Base-by-base conservation (phyloP, 2,797 vertebrate species). In the Parotocinclus haroldoi region DNA sequence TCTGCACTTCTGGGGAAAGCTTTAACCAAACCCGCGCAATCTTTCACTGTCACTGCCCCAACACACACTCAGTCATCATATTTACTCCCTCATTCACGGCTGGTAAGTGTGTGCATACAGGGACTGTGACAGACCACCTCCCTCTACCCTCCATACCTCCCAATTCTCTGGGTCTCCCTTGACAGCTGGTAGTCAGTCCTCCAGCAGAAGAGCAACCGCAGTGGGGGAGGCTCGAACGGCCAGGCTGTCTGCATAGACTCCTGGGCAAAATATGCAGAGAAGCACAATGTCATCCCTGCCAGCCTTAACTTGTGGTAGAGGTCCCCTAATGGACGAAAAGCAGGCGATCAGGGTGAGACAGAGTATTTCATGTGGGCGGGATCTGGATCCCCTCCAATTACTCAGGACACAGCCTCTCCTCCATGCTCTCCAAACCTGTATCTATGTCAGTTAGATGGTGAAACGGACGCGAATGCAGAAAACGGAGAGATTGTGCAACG, bases 211-310 rank as follows among this genome's bases (percentile, higher is more conserved):
- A 66, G 67, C 45, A 66, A 61, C 76, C 58, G 66, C 53, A 40
- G 72, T 72, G 73, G 77, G 77, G 66, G 72, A 71, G 71, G 63
- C 77, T 71, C 77, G 84, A 80, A 81, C 81, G 80, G 73, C 80
- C 75, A 72, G 74, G 49, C 72, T 81, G 79, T 79, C 76, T 79
- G 73, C 73, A 80, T 79, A 87, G 79, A 83, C 79, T 81, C 80
- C 70, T 77, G 58, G 64, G 75, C 72, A 48, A 66, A 79, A 49
- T 62, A 61, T 54, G 69, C 55, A 63, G 73, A 84, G 80, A 75
- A 80, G 83, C 9, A 84, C 87, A 90, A 88, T 88, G 85, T 87
- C 87, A 84, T 76, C 83, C 80, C 86, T 85, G 79, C 82, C 69
- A 77, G 73, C 84, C 80, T 76, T 75, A 79, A 80, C 81, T 78